Evolutionary conservation across 2,797 vertebrate species (phyloP).

Genomic region (Otus scops): DNA sequence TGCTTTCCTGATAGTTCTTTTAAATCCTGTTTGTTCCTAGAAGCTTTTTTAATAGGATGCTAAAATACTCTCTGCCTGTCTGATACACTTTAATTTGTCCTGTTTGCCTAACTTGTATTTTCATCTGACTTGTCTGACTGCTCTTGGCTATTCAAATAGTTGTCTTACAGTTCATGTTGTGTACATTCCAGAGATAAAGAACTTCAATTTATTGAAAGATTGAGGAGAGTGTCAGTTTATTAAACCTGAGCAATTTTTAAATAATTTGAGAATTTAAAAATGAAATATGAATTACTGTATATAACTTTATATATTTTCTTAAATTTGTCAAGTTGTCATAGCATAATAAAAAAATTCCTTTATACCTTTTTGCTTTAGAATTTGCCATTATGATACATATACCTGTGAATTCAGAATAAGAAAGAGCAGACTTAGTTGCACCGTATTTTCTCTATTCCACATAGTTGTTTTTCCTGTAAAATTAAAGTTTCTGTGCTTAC

Average conservation of each 20-base stretch:
- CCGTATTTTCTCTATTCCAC: neutral
- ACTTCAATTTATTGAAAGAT: neutral
- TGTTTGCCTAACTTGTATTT: neutral
- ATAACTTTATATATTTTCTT: neutral
- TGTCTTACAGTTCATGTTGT: neutral
- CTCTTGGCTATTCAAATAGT: neutral
- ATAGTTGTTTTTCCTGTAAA: neutral
- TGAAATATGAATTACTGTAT: neutral
- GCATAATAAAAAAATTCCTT: neutral
- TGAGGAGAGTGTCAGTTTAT: neutral
- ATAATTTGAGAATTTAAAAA: neutral
- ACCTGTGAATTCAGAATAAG: neutral
- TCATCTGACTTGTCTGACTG: neutral
- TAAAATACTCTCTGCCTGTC: neutral
- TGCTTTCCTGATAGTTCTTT: neutral
- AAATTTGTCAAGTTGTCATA: neutral
- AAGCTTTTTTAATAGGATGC: neutral
- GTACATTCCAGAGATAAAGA: neutral
- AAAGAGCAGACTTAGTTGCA: neutral
- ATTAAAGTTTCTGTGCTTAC: neutral
- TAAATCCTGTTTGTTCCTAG: neutral
- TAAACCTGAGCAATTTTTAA: neutral
- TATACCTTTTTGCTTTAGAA: neutral
- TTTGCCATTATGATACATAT: neutral
- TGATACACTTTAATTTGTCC: neutral